Evolutionary conservation across 2,888 invertebrate genomes (phyloP).

Genomic region (Napeogenes inachia): DNA sequence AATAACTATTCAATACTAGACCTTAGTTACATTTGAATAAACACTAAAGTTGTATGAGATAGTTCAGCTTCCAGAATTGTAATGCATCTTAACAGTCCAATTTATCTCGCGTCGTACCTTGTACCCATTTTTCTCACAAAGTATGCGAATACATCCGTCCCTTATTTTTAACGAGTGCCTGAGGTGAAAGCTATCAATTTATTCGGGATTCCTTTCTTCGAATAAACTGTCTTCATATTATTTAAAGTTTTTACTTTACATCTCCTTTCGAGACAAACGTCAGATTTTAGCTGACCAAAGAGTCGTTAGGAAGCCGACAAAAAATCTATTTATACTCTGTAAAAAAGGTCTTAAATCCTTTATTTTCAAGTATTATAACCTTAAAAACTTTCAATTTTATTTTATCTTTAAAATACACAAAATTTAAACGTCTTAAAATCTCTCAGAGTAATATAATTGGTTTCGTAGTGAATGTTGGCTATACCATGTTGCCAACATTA

Average conservation of each 20-base stretch:
- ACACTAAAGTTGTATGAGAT: neutral
- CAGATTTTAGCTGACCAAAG: too few relatives aligned
- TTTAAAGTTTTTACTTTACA: neutral
- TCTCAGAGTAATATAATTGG: too few relatives aligned
- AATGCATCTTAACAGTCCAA: constrained; percentile 21
- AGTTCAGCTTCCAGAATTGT: neutral
- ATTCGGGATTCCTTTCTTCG: constrained; percentile 18
- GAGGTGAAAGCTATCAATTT: constrained; percentile 28
- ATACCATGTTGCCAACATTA: too few relatives aligned
- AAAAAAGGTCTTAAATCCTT: too few relatives aligned
- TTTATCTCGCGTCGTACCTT: constrained; percentile 22
- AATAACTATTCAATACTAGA: neutral
- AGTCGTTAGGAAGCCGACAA: too few relatives aligned
- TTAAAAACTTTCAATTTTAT: too few relatives aligned
- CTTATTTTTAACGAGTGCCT: constrained; percentile 19
- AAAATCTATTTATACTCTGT: too few relatives aligned
- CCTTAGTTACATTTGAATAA: neutral
- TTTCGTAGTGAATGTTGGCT: too few relatives aligned
- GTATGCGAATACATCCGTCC: constrained; percentile 25
- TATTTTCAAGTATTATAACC: too few relatives aligned
- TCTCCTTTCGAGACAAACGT: too few relatives aligned
- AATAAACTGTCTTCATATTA: neutral
- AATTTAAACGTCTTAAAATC: too few relatives aligned
- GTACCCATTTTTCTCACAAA: constrained; percentile 17
- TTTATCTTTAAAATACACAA: too few relatives aligned